Conservation (phyloP, 2,797 vertebrate genomes). For the Tamandua tetradactyla region DNA sequence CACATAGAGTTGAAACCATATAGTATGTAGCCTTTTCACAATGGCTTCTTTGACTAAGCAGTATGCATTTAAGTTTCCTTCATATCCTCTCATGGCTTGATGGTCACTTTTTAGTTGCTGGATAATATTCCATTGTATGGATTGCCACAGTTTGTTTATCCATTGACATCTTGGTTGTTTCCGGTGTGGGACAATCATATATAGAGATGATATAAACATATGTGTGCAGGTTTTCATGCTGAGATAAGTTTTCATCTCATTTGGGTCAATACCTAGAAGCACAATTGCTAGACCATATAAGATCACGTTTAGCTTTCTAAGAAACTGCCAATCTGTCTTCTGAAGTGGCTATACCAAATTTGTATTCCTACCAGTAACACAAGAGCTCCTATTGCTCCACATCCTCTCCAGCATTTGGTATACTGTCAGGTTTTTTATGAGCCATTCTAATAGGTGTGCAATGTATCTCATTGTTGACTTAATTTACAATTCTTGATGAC, state of each 20-base stretch:
- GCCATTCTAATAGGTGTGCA: background rate
- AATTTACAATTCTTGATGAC: background rate
- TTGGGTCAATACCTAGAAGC: background rate
- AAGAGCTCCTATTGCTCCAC: background rate
- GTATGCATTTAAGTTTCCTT: background rate
- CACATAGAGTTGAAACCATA: background rate
- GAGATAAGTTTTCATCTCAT: background rate
- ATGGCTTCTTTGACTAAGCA: background rate
- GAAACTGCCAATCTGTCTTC: background rate
- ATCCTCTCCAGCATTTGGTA: background rate
- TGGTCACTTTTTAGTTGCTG: slow-evolving; percentile 2
- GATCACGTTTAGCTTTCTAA: background rate
- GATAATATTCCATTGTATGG: background rate
- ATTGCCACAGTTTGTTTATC: background rate
- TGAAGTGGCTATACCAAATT: background rate
- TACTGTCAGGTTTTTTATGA: background rate
- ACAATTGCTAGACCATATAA: background rate
- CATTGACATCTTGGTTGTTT: background rate
- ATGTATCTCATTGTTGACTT: background rate
- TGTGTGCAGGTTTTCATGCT: background rate
- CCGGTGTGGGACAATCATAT: background rate
- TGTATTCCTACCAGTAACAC: background rate
- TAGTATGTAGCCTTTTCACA: background rate
- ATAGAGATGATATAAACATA: slow-evolving; percentile 3
- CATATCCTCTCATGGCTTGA: background rate